Conservation (phyloP, 2,888 invertebrate genomes). For the Operophtera brumata region DNA sequence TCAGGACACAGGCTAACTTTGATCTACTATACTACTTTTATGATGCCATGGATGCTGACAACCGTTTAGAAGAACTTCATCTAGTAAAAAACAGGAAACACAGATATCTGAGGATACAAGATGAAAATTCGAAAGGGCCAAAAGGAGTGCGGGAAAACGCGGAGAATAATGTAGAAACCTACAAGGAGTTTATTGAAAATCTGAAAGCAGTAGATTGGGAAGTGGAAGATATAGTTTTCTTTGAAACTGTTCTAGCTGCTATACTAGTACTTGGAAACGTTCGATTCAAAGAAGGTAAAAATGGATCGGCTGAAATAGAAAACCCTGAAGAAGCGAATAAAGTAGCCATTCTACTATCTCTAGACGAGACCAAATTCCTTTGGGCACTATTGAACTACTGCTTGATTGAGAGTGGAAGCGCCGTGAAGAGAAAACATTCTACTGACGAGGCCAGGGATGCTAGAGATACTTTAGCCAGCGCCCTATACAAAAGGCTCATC, state of each 20-base stretch:
- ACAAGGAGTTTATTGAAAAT: conserved; percentile 82
- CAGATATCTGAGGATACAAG: conserved; percentile 85
- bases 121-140: conserved; percentile 77
- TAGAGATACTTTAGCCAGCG: conserved; percentile 91
- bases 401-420: conserved; percentile 86
- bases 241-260: conserved; percentile 86
- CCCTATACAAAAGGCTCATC: conserved; percentile 90
- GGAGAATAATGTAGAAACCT: conserved; percentile 83
- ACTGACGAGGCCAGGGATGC: conserved; percentile 91
- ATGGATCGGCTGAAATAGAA: conserved; percentile 85
- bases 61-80: conserved; percentile 83
- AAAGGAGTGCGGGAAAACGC: conserved; percentile 84
- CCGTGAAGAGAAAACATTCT: conserved; percentile 84
- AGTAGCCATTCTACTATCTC: conserved; percentile 86
- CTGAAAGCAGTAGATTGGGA: conserved; percentile 86
- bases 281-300: conserved; percentile 85
- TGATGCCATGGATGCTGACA: conserved; percentile 87
- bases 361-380: conserved; percentile 90
- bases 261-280: conserved; percentile 90
- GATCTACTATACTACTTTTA: conserved; percentile 95
- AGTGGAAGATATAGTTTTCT: conserved; percentile 84
- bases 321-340: conserved; percentile 85
- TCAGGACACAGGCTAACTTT: conserved; percentile 92
- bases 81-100: conserved; percentile 86
- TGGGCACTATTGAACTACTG: conserved; percentile 95